Evolutionary conservation across 64 coral and sea anemone genomes (phyloP).

Genomic region (Dendronephthya gigantea): DNA sequence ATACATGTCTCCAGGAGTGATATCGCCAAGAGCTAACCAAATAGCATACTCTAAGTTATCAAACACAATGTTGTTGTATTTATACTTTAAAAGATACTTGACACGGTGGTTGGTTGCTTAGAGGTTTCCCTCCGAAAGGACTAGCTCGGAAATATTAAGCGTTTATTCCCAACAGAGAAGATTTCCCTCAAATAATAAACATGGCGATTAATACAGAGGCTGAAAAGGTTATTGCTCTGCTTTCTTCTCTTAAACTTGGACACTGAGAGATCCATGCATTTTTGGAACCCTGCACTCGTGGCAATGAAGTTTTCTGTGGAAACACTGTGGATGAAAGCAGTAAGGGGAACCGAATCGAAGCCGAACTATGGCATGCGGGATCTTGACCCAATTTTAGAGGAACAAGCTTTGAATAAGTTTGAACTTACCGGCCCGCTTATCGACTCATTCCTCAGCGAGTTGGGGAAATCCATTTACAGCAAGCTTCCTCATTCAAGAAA

Average conservation of each 20-base stretch:
- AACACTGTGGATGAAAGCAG: constrained; percentile 24
- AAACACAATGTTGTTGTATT: too few species aligned
- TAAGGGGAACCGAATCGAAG: neutral
- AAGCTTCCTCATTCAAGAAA: neutral
- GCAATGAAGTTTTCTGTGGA: constrained; percentile 40
- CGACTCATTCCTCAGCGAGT: constrained; percentile 15
- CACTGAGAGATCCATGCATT: neutral
- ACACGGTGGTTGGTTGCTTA: too few species aligned
- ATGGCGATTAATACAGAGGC: neutral
- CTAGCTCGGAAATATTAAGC: too few species aligned
- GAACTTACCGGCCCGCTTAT: constrained; percentile 25
- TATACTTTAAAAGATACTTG: too few species aligned
- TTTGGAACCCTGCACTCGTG: constrained; percentile 16
- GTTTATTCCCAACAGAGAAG: too few species aligned
- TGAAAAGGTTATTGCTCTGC: neutral
- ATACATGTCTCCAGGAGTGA: too few species aligned
- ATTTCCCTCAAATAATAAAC: neutral
- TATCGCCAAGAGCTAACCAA: too few species aligned
- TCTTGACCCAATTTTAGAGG: constrained; percentile 27
- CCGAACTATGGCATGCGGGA: constrained; percentile 34
- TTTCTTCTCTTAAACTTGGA: neutral
- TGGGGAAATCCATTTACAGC: neutral
- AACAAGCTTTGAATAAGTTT: constrained; percentile 30
- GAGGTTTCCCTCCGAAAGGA: too few species aligned
- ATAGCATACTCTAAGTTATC: too few species aligned